Base-by-base conservation (phyloP, 2,888 invertebrate species). In the Scaptomyza flava region DNA sequence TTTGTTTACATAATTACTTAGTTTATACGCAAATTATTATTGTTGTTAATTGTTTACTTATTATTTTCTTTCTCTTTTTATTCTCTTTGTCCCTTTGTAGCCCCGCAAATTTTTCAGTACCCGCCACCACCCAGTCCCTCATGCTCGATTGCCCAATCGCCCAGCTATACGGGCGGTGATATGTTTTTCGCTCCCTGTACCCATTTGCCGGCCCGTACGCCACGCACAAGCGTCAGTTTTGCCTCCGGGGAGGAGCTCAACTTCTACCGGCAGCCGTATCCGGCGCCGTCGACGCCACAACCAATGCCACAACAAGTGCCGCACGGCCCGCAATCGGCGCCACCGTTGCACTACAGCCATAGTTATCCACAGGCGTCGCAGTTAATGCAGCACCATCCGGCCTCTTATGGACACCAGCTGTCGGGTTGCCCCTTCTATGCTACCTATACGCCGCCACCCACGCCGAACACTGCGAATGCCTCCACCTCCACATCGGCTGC, bases 61-160 rank as follows among this genome's bases (percentile, higher is more conserved):
- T 17, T 23, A 59, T 66, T 43, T 34, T 51, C 46, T 31, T 67
- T 41, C 60, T 47, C 42, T 17, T 31, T 31, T 31, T 12, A 5
- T 66, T 43, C 38, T 17, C 47, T 31, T 31, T 17, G 4, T 65
- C 66, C 52, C 36, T 50, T 87, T 89, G 17, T 80, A 92, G 92
- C 90, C 65, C 84, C 92, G 48, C 91, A 91, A 53, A 87, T 91
- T 63, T 91, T 92, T 63, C 91, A 91, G 76, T 91, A 91, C 77
- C 91, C 92, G 60, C 86, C 89, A 68, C 92, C 92, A 52, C 90
- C 90, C 64, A 92, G 92, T 67, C 92, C 92, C 59, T 91, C 91
- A 3, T 92, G 92, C 72, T 90, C 89, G 45, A 73, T 82, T 14
- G 64, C 68, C 33, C 87, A 89, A 72, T 91, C 90, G 72, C 89